Evolutionary conservation across 2,888 invertebrate genomes (phyloP), one percentile per base, ranked within the genome.

Genomic region (Azorinus chamasolen): DNA sequence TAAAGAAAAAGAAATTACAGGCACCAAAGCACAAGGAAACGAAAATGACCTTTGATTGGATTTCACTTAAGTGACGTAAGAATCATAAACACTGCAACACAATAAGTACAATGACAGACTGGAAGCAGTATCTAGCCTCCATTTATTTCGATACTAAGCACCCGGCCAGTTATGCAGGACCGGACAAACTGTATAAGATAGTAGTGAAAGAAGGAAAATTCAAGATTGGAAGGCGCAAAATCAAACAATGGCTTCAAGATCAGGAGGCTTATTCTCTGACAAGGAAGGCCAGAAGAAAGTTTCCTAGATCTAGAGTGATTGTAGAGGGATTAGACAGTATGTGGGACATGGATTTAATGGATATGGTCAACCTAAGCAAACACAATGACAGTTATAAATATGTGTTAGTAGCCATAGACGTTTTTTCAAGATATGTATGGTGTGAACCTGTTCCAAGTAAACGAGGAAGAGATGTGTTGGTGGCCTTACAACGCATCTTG

Each of bases 241-340:
- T 79, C 24, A 24, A 41, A 27, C 43, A 73, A 71, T 74, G 79
- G 79, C 45, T 79, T 12, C 68, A 69, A 55, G 63, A 63, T 51
- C 70, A 79, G 32, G 65, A 74, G 24, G 24, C 70, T 2, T 79
- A 63, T 64, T 74, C 75, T 4, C 32, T 79, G 46, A 74, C n/a
- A n/a, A n/a, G n/a, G n/a, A n/a, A n/a, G n/a, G n/a, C n/a, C n/a
- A n/a, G n/a, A n/a, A n/a, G n/a, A n/a, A n/a, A n/a, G n/a, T n/a
- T n/a, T n/a, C n/a, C n/a, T n/a, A n/a, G n/a, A n/a, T n/a, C n/a
- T n/a, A 37, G 61, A 41, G 51, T 61, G 14, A 53, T 64, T 16
- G 75, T 75, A 20, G 62, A 65, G 25, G 79, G 79, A 6, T 2
- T 74, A 51, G 74, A 69, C 43, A 69, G 69, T 48, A 53, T 39